Base-by-base conservation (phyloP, 2,888 invertebrate genomes). In the Ischnus inquisitorius region DNA sequence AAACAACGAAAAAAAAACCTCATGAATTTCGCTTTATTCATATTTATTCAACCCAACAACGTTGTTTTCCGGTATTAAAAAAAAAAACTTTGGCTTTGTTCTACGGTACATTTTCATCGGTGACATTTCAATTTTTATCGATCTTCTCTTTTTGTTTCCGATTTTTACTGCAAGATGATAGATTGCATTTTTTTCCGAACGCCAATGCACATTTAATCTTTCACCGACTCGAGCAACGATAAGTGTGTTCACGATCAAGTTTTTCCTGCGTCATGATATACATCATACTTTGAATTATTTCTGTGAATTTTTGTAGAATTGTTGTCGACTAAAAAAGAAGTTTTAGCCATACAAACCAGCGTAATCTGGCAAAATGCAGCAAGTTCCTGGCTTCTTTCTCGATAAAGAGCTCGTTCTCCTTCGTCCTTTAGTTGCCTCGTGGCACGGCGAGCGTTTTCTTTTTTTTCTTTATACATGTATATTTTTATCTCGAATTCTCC, bases 1-100 rank as follows among this genome's bases (percentile, higher is more conserved):
- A 83, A 76, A 79, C 76, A 76, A 79, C 75, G 41, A 57, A 57
- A 22, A 57, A 25, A 57, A 57, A 22, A 46, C n/a, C n/a, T 46
- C 57, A 12, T 19, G 14, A 48, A n/a, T 46, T 62, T 74, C 51
- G 28, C 25, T 46, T 62, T 62, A 28, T 71, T 2, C 16, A 34
- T 34, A 57, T 62, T 62, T 62, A 62, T 34, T 39, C 62, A 34
- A 62, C 28, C n/a, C n/a, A 8, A 16, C 62, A 62, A 57, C 57
- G 57, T 22, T 57, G 57, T 57, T 57, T 57, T 14, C 22, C 57
- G 14, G 22, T 19, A 19, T 19, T 25, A 19, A 57, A 19, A 57
- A 22, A 54, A 25, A 51, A 51, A 51, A 51, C 46, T 57, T 57
- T 25, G 57, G 57, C 57, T 57, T 22, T 19, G 14, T 57, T 25